Percentiles rank a stretch among this genome's conserved stretches.
Evolutionary conservation across 2,888 invertebrate genomes (phyloP).

Genomic region (Stenodema calcarata): DNA sequence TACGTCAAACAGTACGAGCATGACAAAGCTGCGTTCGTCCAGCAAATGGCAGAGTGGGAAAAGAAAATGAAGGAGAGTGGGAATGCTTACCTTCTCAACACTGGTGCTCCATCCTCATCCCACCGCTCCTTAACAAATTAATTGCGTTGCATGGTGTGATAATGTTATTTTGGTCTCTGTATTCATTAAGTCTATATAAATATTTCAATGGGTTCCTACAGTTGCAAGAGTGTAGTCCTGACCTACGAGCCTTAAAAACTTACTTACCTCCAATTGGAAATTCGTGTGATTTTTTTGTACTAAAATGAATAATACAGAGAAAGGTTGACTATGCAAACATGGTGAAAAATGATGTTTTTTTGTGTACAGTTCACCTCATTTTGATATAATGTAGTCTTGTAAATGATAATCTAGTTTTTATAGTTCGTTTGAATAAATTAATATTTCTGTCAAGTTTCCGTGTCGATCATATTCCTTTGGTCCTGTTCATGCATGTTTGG

Average conservation of each 20-base stretch:
- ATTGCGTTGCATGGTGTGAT: neutral
- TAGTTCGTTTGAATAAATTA: neutral
- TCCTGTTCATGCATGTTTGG: neutral
- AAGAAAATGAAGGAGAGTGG: constrained; percentile 28
- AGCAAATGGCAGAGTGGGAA: constrained; percentile 16
- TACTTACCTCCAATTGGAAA: neutral
- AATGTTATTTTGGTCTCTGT: neutral
- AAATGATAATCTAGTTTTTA: neutral
- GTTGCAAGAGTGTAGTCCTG: neutral
- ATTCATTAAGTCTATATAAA: neutral
- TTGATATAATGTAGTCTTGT: neutral
- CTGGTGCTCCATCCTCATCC: neutral
- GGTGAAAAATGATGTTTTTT: neutral
- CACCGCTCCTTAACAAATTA: neutral
- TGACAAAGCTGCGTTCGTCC: neutral
- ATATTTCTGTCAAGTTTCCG: neutral
- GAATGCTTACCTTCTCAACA: constrained; percentile 14
- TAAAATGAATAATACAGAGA: neutral
- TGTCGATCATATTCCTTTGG: neutral
- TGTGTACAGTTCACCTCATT: neutral
- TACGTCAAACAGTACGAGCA: neutral
- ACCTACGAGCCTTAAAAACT: neutral
- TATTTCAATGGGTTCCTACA: neutral
- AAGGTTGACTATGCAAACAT: neutral
- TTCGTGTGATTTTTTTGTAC: neutral